Conservation (phyloP, 2,797 vertebrate species). For the Lacerta bilineata region DNA sequence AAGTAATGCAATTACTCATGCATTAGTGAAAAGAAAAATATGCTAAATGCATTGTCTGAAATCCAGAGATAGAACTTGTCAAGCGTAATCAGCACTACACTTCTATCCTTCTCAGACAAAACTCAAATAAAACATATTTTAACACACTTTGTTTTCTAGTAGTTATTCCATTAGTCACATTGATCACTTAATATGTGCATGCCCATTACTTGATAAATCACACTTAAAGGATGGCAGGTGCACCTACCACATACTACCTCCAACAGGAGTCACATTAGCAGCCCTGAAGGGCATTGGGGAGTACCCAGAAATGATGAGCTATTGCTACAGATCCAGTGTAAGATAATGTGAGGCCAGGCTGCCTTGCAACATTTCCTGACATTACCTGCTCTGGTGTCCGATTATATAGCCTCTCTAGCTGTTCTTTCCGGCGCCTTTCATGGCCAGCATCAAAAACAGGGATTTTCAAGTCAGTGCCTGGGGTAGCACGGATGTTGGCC, state of each 20-base stretch:
- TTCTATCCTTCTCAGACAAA: constrained; percentile 1
- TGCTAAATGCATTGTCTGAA: constrained; percentile 6
- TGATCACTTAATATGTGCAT: not conserved
- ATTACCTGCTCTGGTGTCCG: constrained; percentile 96
- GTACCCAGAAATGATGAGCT: not conserved
- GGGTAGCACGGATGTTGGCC: constrained; percentile 91
- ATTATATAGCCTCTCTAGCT: constrained; percentile 95
- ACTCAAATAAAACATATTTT: not conserved
- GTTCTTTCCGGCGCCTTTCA: constrained; percentile 95
- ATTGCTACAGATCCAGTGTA: not conserved
- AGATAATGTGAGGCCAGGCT: not conserved
- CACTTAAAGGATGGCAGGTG: not conserved
- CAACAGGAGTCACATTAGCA: not conserved
- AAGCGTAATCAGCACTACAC: not conserved
- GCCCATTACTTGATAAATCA: not conserved
- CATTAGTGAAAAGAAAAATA: not conserved
- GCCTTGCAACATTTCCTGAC: not conserved
- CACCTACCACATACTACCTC: not conserved
- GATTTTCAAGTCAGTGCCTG: constrained; percentile 94
- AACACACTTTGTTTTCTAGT: not conserved
- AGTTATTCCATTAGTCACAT: not conserved
- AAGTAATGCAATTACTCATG: not conserved
- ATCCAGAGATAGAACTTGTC: not conserved
- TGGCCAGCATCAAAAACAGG: constrained; percentile 97
- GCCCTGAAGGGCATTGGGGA: not conserved